These are phyloP conservation scores for Drosophila eugracilis DNA, from an alignment of 1,140 invertebrate genomes.

Conservation along the genomic window DNA sequence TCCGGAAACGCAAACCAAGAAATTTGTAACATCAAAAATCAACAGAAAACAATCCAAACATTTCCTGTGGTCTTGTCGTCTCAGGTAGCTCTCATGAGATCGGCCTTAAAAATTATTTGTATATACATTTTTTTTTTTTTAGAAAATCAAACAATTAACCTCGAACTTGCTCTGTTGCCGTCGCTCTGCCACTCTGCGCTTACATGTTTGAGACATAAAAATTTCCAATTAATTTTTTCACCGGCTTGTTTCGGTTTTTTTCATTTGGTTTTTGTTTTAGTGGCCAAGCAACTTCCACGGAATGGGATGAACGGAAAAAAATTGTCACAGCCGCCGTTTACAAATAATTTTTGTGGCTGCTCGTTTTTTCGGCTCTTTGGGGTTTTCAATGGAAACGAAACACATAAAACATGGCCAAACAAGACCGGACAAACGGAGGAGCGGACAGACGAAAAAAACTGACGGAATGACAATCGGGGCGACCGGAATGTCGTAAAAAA, in stretches of 20 bases:
- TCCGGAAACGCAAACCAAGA: conserved; percentile 25
- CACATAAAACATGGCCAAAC: conserved; percentile 79
- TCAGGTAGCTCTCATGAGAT: conserved; percentile 64
- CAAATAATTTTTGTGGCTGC: conserved; percentile 75
- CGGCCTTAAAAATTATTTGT: conserved; percentile 67
- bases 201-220: conserved; percentile 82
- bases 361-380: conserved; percentile 60
- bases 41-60: conserved; percentile 59
- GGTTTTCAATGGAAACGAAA: conserved; percentile 82
- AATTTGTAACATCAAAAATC: conserved; percentile 32
- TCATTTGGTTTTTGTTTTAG: conserved; percentile 64
- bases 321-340: conserved; percentile 80
- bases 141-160: conserved; percentile 83
- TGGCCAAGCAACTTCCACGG: conserved; percentile 70
- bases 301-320: conserved; percentile 60
- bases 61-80: conserved; percentile 61
- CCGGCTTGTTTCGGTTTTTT: conserved; percentile 32
- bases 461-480: conserved; percentile 5
- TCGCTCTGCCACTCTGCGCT: conserved; percentile 45
- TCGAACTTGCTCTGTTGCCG: conserved; percentile 68
- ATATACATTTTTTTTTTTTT: conserved; percentile 75
- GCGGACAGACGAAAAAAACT: conserved; percentile 27
- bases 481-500: conserved; percentile 66
- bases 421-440: conserved; percentile 49
- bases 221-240: conserved; percentile 80